Percentiles rank a stretch among this genome's conserved stretches.
These are phyloP conservation scores for Dolichotis patagonum DNA, from an alignment of 2,113 vertebrate species.

Conservation along the genomic window DNA sequence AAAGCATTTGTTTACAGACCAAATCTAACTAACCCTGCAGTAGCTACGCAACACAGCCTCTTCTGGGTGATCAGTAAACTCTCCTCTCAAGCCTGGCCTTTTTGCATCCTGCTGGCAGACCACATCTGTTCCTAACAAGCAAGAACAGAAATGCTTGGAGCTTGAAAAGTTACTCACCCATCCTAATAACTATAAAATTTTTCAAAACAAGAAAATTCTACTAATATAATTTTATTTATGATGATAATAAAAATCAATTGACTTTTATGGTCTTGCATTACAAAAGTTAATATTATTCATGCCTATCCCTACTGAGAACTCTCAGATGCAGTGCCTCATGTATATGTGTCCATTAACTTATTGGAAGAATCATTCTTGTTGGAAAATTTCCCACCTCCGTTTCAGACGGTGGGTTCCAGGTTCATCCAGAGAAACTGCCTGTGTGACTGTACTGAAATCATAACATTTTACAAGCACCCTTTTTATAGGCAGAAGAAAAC, in stretches of 20 bases:
- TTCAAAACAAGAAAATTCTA: conserved; percentile 46
- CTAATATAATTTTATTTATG: conserved; percentile 68
- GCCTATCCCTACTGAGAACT: conserved; percentile 1
- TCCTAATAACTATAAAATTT: not conserved
- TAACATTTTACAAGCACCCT: conserved; percentile 72
- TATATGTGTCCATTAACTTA: conserved; percentile 74
- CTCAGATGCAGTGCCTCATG: conserved; percentile 32
- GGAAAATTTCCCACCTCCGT: conserved; percentile 71
- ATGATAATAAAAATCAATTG: conserved; percentile 70
- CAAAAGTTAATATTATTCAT: conserved; percentile 73
- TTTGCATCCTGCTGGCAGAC: not conserved
- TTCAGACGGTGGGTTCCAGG: conserved; percentile 47
- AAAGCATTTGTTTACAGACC: conserved; percentile 45
- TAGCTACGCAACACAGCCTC: not conserved
- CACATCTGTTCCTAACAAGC: not conserved
- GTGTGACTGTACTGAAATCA: conserved; percentile 52
- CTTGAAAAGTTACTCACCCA: conserved; percentile 19
- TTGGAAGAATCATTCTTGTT: conserved; percentile 62
- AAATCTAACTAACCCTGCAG: not conserved
- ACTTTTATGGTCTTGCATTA: conserved; percentile 61
- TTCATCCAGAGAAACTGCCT: conserved; percentile 54
- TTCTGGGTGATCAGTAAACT: not conserved
- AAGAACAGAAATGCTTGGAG: not conserved
- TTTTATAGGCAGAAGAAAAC: conserved; percentile 74
- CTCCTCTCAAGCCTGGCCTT: not conserved